A percentile compares a stretch with the other conserved stretches of the same genome.
Conservation (phyloP, 35 echinoderm and acorn worm species). For the Ptychodera flava region DNA sequence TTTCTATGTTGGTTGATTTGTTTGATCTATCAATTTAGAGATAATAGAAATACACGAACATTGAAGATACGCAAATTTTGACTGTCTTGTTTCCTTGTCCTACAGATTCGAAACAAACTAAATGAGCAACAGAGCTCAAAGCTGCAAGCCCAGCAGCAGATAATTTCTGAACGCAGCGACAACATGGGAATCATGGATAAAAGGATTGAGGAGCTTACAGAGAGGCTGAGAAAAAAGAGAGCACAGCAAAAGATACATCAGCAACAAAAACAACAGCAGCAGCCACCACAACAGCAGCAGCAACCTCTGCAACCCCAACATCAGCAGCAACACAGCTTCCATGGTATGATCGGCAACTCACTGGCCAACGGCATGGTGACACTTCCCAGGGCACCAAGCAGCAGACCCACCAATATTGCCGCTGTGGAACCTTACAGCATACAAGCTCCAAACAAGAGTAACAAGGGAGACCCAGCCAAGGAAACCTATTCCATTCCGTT, state of each 20-base stretch:
- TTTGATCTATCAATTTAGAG: no score
- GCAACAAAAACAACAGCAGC: neutral
- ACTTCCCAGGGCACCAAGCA: neutral
- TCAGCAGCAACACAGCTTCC: constrained; percentile 49
- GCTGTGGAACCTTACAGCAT: constrained; percentile 4
- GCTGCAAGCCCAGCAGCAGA: constrained; percentile 56
- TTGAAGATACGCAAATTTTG: no score
- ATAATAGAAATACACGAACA: no score
- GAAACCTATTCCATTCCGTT: neutral
- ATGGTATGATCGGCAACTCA: neutral
- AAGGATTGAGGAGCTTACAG: constrained; percentile 87
- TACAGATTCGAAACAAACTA: constrained; percentile 77
- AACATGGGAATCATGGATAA: constrained; percentile 68
- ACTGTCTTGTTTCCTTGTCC: no score
- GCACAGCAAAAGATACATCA: constrained; percentile 16
- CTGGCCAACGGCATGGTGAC: constrained; percentile 25
- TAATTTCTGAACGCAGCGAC: constrained; percentile 40
- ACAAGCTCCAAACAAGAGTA: constrained; percentile 6
- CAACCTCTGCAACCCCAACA: constrained; percentile 21
- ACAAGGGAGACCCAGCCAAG: neutral
- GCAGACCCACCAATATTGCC: constrained; percentile 5
- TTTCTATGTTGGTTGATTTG: no score
- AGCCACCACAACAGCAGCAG: constrained; percentile 14
- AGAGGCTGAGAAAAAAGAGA: constrained; percentile 49
- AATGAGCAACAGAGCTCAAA: constrained; percentile 91